Conservation (phyloP, 2,113 vertebrate genomes). For the Galbula dea region DNA sequence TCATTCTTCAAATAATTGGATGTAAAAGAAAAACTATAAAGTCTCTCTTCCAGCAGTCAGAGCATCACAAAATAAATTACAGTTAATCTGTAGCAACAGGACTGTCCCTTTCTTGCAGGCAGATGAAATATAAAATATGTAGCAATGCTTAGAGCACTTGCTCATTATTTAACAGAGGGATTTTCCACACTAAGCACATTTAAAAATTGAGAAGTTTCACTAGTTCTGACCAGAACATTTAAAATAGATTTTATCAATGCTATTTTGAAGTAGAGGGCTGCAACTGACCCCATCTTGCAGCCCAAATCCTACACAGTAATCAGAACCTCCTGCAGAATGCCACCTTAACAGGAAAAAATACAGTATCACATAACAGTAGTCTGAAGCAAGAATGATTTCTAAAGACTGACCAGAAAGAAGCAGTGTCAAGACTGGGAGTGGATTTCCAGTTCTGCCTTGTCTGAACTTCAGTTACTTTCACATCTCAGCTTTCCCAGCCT, state of each 20-base stretch:
- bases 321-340: background rate
- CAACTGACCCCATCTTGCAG: background rate
- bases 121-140: background rate
- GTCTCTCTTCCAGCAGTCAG: background rate
- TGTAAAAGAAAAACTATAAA: slow-evolving; percentile 15
- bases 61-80: background rate
- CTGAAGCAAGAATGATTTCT: background rate
- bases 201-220: slow-evolving; percentile 12
- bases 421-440: background rate
- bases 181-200: background rate
- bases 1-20: background rate
- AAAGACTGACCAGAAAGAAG: background rate
- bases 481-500: background rate
- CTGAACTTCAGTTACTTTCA: background rate
- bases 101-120: background rate
- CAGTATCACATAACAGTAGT: background rate
- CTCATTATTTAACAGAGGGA: slow-evolving; percentile 34
- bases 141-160: background rate
- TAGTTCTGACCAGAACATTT: background rate
- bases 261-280: background rate
- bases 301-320: background rate
- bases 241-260: background rate
- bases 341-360: background rate
- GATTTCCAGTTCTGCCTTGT: background rate
- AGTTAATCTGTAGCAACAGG: background rate